Evolutionary conservation across 2,113 vertebrate species (phyloP).

Genomic region (Natator depressus): DNA sequence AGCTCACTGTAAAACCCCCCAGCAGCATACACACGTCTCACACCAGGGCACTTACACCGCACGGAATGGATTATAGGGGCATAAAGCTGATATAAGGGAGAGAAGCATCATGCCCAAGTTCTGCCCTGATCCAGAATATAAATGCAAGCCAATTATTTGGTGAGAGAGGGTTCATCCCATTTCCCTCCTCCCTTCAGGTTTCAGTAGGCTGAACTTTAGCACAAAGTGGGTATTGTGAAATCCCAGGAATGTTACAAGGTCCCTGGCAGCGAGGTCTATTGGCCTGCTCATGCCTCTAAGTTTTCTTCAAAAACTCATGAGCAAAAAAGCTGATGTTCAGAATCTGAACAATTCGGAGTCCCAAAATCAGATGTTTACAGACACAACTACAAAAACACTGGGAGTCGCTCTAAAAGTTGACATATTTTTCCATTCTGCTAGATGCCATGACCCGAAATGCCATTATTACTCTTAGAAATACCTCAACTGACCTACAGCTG

Average conservation of each 20-base stretch:
- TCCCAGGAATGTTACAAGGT: neutral
- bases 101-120: neutral
- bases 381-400: neutral
- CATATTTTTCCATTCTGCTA: neutral
- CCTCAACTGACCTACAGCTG: neutral
- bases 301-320: neutral
- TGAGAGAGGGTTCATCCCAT: neutral
- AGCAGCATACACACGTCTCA: neutral
- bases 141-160: neutral
- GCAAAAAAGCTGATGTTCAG: neutral
- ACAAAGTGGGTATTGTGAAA: neutral
- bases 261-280: neutral
- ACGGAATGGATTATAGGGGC: rapidly evolving
- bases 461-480: rapidly evolving
- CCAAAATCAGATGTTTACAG: rapidly evolving
- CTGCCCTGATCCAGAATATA: neutral
- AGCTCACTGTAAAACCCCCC: neutral
- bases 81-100: neutral
- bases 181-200: rapidly evolving
- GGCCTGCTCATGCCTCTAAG: neutral
- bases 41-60: neutral
- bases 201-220: neutral
- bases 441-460: neutral
- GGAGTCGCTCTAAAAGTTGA: rapidly evolving
- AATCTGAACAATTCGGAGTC: rapidly evolving